Evolutionary conservation across 2,797 vertebrate genomes (phyloP), one percentile per base, ranked within the genome.

Genomic region (Pogonophryne albipinna): DNA sequence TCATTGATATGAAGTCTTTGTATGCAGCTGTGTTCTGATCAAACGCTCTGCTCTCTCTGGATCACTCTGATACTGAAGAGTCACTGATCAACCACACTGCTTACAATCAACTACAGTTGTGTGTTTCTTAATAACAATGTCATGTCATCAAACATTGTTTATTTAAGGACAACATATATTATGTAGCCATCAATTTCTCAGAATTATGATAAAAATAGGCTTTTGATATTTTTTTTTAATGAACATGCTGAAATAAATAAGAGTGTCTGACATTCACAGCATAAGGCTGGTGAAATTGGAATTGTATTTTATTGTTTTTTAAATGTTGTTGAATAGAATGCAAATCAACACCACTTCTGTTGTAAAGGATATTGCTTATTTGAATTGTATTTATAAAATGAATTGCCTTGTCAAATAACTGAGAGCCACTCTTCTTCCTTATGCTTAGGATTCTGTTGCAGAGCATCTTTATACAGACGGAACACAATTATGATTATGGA

Each of bases 1-100:
- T 53, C 55, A 64, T 46, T 71, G 52, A 50, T 59, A 53, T 58
- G 52, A 38, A 55, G 51, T 49, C 17, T 55, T 79, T 70, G 49
- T 79, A 31, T 73, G 66, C 46, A 51, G 58, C 17, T 0, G 8
- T 46, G 52, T 4, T 53, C 61, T 20, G 71, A 74, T 78, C 67
- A 65, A 69, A 81, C 71, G 44, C 27, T 44, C 27, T 15, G 34
- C 62, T 38, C 41, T 41, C 38, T 51, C 23, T 9, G n/a, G 16
- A 38, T 67, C 51, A 31, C 1, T 20, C 0, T 38, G 23, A 46
- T 47, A 9, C 8, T 15, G 15, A 46, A 23, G 23, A 74, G 11
- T 46, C 34, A 47, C 13, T 13, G 41, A 71, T 77, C 59, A 38
- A 12, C 8, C 31, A 2, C 6, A 46, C 47, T 71, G 44, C 27